Conservation (phyloP, 2,797 vertebrate species). For the Melopsittacus undulatus region DNA sequence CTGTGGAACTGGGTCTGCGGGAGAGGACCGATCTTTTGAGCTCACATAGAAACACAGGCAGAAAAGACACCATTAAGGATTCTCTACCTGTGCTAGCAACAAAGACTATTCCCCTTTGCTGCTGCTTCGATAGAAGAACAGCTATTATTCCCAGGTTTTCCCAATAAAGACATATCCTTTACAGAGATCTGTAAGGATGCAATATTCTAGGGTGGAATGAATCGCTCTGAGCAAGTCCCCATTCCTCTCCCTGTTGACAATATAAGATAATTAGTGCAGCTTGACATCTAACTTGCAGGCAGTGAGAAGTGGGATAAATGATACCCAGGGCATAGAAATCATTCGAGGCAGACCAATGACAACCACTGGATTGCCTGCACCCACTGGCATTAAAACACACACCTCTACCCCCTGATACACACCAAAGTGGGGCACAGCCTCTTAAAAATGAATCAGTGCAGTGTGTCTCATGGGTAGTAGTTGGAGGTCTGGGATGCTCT, state of each 20-base stretch:
- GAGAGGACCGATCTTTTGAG: background rate
- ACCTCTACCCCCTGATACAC: background rate
- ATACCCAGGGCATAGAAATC: background rate
- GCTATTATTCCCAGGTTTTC: background rate
- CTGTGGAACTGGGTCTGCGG: background rate
- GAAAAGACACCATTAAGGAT: background rate
- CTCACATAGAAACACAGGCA: background rate
- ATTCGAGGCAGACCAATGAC: background rate
- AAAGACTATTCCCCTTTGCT: background rate
- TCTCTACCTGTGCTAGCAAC: background rate
- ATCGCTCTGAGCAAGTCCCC: background rate
- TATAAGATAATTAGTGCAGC: background rate
- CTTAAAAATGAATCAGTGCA: background rate
- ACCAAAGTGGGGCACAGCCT: background rate
- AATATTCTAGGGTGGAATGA: background rate
- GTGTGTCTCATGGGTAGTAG: background rate
- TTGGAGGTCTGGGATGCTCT: background rate
- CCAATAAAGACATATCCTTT: background rate
- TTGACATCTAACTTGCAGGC: background rate
- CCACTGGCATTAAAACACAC: rapidly evolving
- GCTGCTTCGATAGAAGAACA: background rate
- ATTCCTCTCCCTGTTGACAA: background rate
- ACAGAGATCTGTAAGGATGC: background rate
- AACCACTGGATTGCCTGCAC: background rate
- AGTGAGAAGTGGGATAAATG: background rate